Evolutionary conservation across 2,888 invertebrate genomes (phyloP), one percentile per base, ranked within the genome.

Genomic region (Athetis lepigone): DNA sequence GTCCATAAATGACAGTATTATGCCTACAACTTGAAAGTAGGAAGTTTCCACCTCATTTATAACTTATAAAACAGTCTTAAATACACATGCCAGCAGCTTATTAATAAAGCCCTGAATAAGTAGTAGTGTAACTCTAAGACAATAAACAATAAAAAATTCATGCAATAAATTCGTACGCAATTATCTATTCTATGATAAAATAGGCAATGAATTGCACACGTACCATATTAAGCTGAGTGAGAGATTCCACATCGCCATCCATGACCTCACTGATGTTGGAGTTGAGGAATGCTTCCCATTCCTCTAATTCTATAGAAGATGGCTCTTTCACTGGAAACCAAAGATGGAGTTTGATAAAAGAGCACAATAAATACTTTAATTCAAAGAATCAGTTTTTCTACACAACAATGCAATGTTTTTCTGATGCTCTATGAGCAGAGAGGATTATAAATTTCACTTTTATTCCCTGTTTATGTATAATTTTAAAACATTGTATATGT

Each of bases 211-310:
- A 18, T 25, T n/a, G 25, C 29, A 43, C 84, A 83, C 91, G 83
- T 77, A 96, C 96, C 90, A 97, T 95, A 89, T 96, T 96, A 11
- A 96, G 92, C 85, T 98, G 97, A 19, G 96, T 96, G 4, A 98
- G 91, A 2, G 97, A 97, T 77, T 96, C 97, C 16, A 97, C 95
- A 88, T 98, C 98, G 0, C 97, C 97, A 59, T 96, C 96, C 92
- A 98, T 96, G 13, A 98, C 96, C 94, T 98, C 98, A 86, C 97
- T 97, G 89, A 98, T 97, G 16, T 97, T 97, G 11, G 96, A 96
- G 81, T 97, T 96, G 1, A 98, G 90, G 88, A 98, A 98, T 0
- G 97, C 98, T 70, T 98, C 95, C 98, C 98, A 98, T 89, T 98
- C 98, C 72, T 98, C 98, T 75, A 97, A 96, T 88, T 98, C 98